Conservation (phyloP, 2,113 vertebrate species). For the Crotalus viridis region DNA sequence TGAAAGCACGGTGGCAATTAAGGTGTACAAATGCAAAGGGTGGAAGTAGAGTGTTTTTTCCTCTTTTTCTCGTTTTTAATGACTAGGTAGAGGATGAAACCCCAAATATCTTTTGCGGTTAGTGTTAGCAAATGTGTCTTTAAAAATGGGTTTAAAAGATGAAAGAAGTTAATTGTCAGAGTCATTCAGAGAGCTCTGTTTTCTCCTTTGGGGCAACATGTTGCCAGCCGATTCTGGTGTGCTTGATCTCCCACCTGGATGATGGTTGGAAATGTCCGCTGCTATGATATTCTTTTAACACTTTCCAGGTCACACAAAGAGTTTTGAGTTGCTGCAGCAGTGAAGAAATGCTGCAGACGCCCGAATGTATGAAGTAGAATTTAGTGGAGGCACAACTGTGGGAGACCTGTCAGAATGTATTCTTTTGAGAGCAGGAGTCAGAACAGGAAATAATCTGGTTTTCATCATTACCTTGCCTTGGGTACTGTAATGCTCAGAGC, state of each 20-base stretch:
- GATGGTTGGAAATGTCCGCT: conserved; percentile 12
- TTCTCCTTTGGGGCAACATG: conserved; percentile 18
- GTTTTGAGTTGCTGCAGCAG: conserved; percentile 1
- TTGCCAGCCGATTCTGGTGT: conserved; percentile 22
- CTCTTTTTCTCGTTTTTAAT: conserved; percentile 35
- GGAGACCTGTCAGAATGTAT: background rate
- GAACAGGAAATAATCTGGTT: background rate
- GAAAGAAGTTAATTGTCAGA: conserved; percentile 59
- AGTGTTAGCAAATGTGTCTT: conserved; percentile 60
- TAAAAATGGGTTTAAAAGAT: conserved; percentile 57
- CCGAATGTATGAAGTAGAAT: background rate
- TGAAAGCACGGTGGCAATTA: conserved; percentile 57
- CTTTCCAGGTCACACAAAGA: conserved; percentile 19
- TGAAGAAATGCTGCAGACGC: background rate
- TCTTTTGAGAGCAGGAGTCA: background rate
- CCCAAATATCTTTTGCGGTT: conserved; percentile 56
- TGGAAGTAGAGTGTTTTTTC: conserved; percentile 45
- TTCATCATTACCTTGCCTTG: background rate
- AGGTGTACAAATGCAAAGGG: conserved; percentile 52
- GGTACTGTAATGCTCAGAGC: background rate
- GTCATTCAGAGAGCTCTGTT: conserved; percentile 42
- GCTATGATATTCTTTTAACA: conserved; percentile 25
- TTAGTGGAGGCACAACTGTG: background rate
- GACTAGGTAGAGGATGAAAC: conserved; percentile 56
- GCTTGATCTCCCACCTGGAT: conserved; percentile 52